Evolutionary conservation across 2,113 vertebrate species (phyloP).

Genomic region (Tragulus kanchil): DNA sequence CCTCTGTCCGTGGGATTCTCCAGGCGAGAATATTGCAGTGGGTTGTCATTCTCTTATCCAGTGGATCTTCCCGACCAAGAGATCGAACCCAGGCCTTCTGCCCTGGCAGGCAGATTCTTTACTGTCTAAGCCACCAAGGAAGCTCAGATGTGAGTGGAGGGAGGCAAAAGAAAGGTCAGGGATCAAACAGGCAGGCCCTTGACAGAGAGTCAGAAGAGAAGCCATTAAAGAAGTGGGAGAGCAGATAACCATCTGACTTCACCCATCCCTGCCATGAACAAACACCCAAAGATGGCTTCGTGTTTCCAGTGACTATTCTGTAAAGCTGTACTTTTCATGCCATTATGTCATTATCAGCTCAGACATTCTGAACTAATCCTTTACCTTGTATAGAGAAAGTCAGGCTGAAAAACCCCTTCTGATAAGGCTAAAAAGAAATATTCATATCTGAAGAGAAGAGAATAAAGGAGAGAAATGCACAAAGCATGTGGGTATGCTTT

Average conservation of each 20-base stretch:
- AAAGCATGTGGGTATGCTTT: neutral
- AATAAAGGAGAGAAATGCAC: neutral
- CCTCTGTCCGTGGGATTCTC: neutral
- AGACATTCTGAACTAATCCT: neutral
- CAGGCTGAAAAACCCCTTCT: neutral
- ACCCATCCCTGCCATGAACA: neutral
- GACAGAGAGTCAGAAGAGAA: neutral
- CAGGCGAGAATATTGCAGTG: neutral
- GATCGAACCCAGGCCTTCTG: neutral
- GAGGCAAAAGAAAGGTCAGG: neutral
- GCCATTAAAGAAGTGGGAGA: neutral
- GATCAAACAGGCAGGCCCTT: no score
- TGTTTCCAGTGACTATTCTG: no score
- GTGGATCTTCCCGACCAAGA: neutral
- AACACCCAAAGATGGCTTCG: fast-evolving
- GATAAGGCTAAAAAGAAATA: neutral
- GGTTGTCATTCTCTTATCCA: neutral
- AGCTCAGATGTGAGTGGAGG: neutral
- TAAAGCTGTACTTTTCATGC: neutral
- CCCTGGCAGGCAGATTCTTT: neutral
- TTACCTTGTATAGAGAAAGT: neutral
- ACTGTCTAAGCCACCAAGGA: neutral
- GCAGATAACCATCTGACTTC: neutral
- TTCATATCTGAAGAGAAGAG: neutral
- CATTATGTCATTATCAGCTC: neutral